Evolutionary conservation across 2,113 vertebrate species (phyloP), one percentile per base, ranked within the genome.

Genomic region (Indri indri): DNA sequence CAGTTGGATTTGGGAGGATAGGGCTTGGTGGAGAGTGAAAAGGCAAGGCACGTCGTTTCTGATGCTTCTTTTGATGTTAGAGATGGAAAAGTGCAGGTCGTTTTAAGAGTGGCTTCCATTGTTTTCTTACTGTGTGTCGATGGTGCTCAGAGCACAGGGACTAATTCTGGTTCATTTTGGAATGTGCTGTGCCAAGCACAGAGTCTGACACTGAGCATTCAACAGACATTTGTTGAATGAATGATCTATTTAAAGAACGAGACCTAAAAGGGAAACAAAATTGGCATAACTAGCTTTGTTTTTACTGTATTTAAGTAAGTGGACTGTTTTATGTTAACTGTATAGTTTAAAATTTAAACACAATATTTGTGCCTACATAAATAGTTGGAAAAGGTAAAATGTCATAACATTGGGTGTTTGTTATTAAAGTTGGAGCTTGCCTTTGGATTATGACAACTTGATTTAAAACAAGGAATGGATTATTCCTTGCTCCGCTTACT

Each of bases 351-450:
- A 97, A 90, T 97, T 98, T 88, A 98, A 98, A 94, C 97, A 97
- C 96, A 98, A 97, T 98, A 98, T 98, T 98, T 98, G 98, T 92
- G 96, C 97, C 92, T 92, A 92, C 97, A 96, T 97, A 98, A 98
- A 98, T 97, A 98, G 96, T 97, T 98, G 96, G 97, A 97, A 98
- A 98, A 97, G 97, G 97, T 98, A 98, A 97, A 97, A 98, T 97
- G 98, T 98, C 98, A 98, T 98, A 98, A 97, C 97, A 98, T 17
- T 96, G 97, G 92, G 96, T 97, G 94, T 98, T 98, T 97, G 96
- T 98, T 98, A 98, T 97, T 98, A 97, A 96, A 98, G 96, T 97
- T 86, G 77, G 97, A 97, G 85, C 96, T 97, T 97, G 96, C 96
- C 82, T 97, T 97, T 94, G 96, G 96, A 95, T 97, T 96, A 96